Conservation (phyloP, 2,888 invertebrate species). For the Mesorhabditis sp. region DNA sequence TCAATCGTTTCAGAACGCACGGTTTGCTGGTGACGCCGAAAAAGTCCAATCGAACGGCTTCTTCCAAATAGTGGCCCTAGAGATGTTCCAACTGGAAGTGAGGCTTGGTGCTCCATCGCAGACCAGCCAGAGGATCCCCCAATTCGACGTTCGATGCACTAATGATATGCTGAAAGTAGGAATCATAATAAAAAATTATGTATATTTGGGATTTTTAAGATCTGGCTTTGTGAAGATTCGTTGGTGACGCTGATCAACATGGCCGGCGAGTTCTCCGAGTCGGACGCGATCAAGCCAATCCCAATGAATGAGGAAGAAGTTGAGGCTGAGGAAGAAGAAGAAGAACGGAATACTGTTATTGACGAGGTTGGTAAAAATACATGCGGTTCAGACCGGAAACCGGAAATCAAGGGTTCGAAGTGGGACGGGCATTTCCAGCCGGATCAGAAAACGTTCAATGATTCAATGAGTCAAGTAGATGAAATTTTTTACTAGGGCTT, state of each 20-base stretch:
- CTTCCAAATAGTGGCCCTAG: conserved; percentile 33
- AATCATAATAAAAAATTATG: not conserved
- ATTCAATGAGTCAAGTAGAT: too few relatives aligned
- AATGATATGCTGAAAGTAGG: conserved; percentile 25
- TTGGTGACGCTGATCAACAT: conserved; percentile 40
- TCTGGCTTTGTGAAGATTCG: conserved; percentile 55
- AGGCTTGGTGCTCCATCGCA: conserved; percentile 19
- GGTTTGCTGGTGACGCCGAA: conserved; percentile 10
- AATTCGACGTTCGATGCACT: conserved; percentile 30
- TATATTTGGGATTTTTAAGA: conserved; percentile 16
- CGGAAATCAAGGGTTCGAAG: not conserved
- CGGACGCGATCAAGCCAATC: conserved; percentile 25
- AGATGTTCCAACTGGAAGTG: conserved; percentile 35
- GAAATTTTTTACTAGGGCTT: too few relatives aligned
- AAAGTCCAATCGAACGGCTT: conserved; percentile 17
- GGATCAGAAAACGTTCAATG: not conserved
- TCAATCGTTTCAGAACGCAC: not conserved
- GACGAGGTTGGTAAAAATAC: conserved; percentile 14
- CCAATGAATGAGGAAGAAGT: conserved; percentile 8
- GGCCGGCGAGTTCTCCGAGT: conserved; percentile 35
- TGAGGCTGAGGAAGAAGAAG: conserved; percentile 8
- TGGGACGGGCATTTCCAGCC: not conserved
- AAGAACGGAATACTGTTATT: conserved; percentile 8
- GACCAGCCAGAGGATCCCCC: conserved; percentile 23
- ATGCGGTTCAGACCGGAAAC: conserved; percentile 9